phyloP scores from a whole-genome alignment of 2,113 vertebrate species.

The Phyllopteryx taeniolatus region DNA sequence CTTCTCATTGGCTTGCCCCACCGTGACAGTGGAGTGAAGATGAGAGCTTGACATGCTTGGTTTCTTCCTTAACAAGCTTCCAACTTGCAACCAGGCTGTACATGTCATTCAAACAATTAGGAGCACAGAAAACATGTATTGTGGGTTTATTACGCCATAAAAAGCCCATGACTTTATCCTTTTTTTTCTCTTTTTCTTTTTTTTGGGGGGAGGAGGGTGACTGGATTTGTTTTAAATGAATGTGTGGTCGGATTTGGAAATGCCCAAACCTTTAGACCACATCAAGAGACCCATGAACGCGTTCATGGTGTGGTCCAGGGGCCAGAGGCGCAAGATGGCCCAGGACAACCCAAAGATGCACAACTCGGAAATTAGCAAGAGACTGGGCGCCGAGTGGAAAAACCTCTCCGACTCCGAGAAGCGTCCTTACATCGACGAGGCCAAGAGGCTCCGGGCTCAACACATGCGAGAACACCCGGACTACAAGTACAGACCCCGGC shows the following conservation, averaged over 20 bases:
- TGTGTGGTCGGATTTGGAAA: constrained; percentile 48
- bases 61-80: constrained; percentile 74
- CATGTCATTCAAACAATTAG: constrained; percentile 35
- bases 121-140: constrained; percentile 15
- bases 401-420: constrained; percentile 89
- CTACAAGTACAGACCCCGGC: constrained; percentile 95
- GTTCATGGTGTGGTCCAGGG: constrained; percentile 98
- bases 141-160: neutral
- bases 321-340: constrained; percentile 93
- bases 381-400: constrained; percentile 94
- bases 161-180: constrained; percentile 25
- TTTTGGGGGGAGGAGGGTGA: neutral
- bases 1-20: constrained; percentile 59
- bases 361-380: constrained; percentile 97
- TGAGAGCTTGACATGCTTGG: constrained; percentile 78
- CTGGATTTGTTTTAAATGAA: constrained; percentile 18
- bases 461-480: constrained; percentile 98
- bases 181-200: neutral
- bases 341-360: constrained; percentile 98
- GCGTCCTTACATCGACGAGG: constrained; percentile 94
- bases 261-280: constrained; percentile 93
- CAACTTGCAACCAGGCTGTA: constrained; percentile 74
- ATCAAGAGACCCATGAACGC: constrained; percentile 98
- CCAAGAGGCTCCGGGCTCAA: constrained; percentile 91
- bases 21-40: constrained; percentile 77